These are phyloP conservation scores for Dendrophyllia cribrosa DNA, from an alignment of 64 coral and sea anemone genomes.

Conservation along the genomic window DNA sequence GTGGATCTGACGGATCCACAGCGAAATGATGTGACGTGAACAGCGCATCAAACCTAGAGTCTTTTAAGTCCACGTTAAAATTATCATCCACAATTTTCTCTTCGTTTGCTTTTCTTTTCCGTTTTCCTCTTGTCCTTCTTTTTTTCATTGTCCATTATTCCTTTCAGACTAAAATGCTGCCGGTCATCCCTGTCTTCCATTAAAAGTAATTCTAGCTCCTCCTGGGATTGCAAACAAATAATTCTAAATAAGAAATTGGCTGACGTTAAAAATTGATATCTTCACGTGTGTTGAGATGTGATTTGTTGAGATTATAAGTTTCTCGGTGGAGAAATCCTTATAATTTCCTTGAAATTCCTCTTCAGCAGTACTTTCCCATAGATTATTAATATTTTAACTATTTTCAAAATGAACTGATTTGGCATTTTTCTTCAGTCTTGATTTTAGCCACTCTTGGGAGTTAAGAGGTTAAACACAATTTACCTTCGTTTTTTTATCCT, in stretches of 20 bases:
- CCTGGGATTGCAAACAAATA: conserved; percentile 37
- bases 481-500: conserved; percentile 94
- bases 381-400: too few species aligned
- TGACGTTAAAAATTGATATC: too few species aligned
- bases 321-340: too few species aligned
- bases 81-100: conserved; percentile 65
- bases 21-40: conserved; percentile 93
- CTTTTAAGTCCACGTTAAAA: conserved; percentile 89
- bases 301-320: too few species aligned
- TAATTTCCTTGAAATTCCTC: too few species aligned
- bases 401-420: too few species aligned
- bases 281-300: too few species aligned
- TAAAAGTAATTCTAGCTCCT: conserved; percentile 87
- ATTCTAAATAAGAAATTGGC: not conserved
- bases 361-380: too few species aligned
- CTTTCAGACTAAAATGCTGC: conserved; percentile 95
- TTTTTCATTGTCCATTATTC: conserved; percentile 94
- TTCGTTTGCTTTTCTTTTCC: conserved; percentile 63
- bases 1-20: conserved; percentile 96
- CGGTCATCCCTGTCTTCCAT: conserved; percentile 90
- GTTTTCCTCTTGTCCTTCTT: conserved; percentile 77
- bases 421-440: too few species aligned
- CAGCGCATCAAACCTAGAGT: conserved; percentile 91
- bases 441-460: too few species aligned
- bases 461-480: not conserved